These are phyloP conservation scores for Heliocidaris tuberculata DNA, from an alignment of 35 echinoderm and acorn worm species.

Conservation along the genomic window DNA sequence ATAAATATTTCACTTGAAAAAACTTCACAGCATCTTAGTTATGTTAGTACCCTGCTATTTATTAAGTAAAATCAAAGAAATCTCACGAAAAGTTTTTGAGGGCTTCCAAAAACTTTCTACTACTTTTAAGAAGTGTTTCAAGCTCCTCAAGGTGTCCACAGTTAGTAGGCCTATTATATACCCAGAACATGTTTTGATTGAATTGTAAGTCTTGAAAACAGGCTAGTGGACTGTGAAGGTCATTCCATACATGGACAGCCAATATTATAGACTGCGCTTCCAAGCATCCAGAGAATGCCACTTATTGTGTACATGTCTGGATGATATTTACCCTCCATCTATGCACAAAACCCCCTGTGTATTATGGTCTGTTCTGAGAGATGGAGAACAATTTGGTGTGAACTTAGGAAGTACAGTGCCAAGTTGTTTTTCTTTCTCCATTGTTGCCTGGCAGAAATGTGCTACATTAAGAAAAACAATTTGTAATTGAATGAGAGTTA, in stretches of 20 bases:
- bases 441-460: neutral
- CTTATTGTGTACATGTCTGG: constrained; percentile 2
- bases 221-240: neutral
- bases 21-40: too few species aligned
- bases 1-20: too few species aligned
- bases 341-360: neutral
- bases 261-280: neutral
- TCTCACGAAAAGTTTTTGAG: too few species aligned
- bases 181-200: too few species aligned
- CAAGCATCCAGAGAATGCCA: neutral
- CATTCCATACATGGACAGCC: constrained; percentile 1
- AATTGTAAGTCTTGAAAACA: neutral
- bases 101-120: too few species aligned
- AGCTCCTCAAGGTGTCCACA: too few species aligned
- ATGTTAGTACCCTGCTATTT: too few species aligned
- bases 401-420: neutral
- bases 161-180: too few species aligned
- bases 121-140: too few species aligned
- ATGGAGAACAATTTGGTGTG: constrained; percentile 6
- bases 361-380: neutral
- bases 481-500: neutral
- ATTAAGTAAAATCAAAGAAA: too few species aligned
- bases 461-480: neutral
- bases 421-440: neutral
- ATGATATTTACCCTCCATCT: neutral